Conservation (phyloP, 2,888 invertebrate species). For the Meandrusa payeni region DNA sequence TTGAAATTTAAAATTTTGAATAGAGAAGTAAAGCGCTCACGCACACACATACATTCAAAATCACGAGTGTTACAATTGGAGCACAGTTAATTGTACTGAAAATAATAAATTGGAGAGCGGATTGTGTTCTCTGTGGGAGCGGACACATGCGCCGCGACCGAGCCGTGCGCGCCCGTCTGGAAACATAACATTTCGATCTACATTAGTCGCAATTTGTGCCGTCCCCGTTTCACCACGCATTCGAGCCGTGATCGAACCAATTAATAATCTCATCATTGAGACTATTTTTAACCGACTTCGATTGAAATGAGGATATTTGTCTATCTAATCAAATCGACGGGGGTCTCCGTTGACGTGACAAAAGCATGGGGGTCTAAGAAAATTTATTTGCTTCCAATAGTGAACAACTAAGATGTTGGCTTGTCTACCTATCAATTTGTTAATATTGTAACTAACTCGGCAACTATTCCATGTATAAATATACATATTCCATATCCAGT, state of each 20-base stretch:
- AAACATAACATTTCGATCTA: constrained; percentile 63
- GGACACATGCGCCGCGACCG: constrained; percentile 42
- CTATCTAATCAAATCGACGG: too few species aligned
- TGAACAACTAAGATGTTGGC: too few species aligned
- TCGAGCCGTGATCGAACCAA: constrained; percentile 35
- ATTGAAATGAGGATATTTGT: too few species aligned
- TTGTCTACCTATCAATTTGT: too few species aligned
- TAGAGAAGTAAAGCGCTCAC: background rate
- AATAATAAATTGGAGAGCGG: constrained; percentile 28
- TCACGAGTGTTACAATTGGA: constrained; percentile 8
- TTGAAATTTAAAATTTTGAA: too few species aligned
- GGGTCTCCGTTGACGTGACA: too few species aligned
- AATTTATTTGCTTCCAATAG: too few species aligned
- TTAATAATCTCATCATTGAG: constrained; percentile 27
- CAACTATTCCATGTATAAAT: too few species aligned
- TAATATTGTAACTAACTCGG: too few species aligned
- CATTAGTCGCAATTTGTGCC: constrained; percentile 53
- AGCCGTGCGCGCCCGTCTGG: constrained; percentile 38
- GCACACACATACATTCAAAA: background rate
- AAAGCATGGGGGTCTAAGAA: too few species aligned
- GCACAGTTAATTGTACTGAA: constrained; percentile 22
- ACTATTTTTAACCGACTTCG: too few species aligned
- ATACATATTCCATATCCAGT: too few species aligned
- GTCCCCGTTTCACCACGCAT: constrained; percentile 52
- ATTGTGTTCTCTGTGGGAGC: constrained; percentile 42